These are phyloP conservation scores for Mongoloraphidia duomilia DNA, from an alignment of 2,888 invertebrate species.

Conservation along the genomic window DNA sequence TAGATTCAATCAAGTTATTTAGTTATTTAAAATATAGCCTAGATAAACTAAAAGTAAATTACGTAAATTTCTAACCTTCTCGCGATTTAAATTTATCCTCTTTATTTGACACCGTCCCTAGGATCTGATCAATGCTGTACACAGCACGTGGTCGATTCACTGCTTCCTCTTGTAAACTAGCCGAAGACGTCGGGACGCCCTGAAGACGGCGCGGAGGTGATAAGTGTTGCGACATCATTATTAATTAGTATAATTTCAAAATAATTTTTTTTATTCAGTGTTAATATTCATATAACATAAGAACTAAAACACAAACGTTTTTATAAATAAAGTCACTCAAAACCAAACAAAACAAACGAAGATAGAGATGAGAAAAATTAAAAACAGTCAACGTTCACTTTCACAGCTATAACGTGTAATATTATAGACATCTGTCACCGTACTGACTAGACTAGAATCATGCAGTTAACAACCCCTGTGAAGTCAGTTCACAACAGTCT, in stretches of 20 bases:
- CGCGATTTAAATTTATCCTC: background rate
- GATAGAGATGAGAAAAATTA: no score
- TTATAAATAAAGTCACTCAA: no score
- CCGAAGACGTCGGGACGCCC: background rate
- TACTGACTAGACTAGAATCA: background rate
- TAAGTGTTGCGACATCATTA: constrained; percentile 4
- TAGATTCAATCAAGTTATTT: background rate
- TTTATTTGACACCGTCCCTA: constrained; percentile 23
- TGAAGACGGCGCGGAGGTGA: background rate
- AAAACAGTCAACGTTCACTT: no score
- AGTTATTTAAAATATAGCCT: no score
- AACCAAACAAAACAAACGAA: no score
- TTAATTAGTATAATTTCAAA: background rate
- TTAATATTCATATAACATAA: no score
- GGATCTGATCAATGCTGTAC: constrained; percentile 31
- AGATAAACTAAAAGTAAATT: no score
- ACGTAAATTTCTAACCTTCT: constrained; percentile 19
- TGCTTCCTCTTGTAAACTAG: constrained; percentile 16
- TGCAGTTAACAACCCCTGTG: background rate
- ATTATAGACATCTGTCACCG: no score
- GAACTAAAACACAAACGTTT: no score
- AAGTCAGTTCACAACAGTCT: background rate
- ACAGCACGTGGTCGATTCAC: constrained; percentile 24
- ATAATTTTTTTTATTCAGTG: background rate
- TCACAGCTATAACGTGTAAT: no score